phyloP scores from a whole-genome alignment of 2,888 invertebrate genomes.

The Pherbina coryleti region DNA sequence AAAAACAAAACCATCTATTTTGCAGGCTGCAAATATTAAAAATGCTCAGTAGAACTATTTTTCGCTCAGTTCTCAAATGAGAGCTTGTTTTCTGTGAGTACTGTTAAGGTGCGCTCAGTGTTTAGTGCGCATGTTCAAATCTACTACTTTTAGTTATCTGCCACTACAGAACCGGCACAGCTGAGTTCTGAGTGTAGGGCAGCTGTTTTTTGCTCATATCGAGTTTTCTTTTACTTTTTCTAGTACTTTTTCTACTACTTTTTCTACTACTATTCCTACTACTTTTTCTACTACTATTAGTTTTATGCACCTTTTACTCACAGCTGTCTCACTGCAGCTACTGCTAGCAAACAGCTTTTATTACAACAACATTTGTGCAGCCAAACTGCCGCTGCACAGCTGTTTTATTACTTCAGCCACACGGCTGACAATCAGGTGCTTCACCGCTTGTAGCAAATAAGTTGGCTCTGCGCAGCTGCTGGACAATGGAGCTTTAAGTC shows the following conservation, averaged over 20 bases:
- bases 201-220: neutral
- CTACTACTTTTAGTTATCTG: conserved; percentile 9
- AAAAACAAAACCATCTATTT: neutral
- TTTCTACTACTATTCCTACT: conserved; percentile 10
- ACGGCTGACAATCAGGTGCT: conserved; percentile 37
- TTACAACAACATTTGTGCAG: conserved; percentile 8
- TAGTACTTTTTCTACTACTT: neutral
- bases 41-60: neutral
- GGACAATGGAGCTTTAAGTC: neutral
- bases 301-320: neutral
- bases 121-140: conserved; percentile 13
- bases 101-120: neutral
- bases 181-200: conserved; percentile 3
- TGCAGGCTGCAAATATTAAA: neutral
- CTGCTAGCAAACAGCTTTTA: neutral
- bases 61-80: neutral
- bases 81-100: neutral
- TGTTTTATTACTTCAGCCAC: conserved; percentile 32
- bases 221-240: neutral
- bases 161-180: neutral
- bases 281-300: neutral
- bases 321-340: conserved; percentile 1
- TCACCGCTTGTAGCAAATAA: neutral
- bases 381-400: conserved; percentile 29
- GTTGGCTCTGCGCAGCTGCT: conserved; percentile 14